Evolutionary conservation across 1,140 invertebrate genomes (phyloP), one percentile per base, ranked within the genome.

Genomic region (Argopecten irradians): DNA sequence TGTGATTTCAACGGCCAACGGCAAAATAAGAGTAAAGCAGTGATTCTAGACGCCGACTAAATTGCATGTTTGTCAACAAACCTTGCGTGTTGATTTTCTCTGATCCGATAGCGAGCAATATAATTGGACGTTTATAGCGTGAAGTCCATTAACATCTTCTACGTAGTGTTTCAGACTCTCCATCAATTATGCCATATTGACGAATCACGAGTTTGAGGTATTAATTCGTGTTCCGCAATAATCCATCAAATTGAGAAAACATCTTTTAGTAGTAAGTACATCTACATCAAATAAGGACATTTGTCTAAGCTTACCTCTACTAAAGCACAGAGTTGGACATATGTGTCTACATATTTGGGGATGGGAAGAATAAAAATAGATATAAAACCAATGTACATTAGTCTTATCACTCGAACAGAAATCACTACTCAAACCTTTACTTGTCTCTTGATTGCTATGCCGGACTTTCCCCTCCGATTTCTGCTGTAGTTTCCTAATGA

Each of bases 51-150:
- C 22, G 55, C n/a, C 55, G 22, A n/a, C 8, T 71, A 71, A 71
- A 71, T 71, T 71, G 55, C 55, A 71, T 71, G 55, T 71, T 71
- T 71, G 55, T 71, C 55, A 71, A 71, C 55, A 71, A n/a, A 71
- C 55, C 55, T 71, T 71, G 55, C 55, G 55, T 71, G 55, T 71
- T 71, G 55, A 71, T 71, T 71, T 71, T 71, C 55, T 5, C 55
- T n/a, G 55, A 71, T n/a, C 55, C 16, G 8, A 71, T 71, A 28
- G 55, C 28, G 55, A 71, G 55, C 55, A 28, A 28, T 71, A 71
- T 71, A 71, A 71, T 71, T 71, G 55, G 22, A 11, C 55, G 55
- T 71, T 71, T 71, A 71, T n/a, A 71, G 55, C 16, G 55, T 71
- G 7, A 28, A 71, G 22, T 71, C 55, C 55, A 71, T 71, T 71